phyloP scores from a whole-genome alignment of 2,797 vertebrate species.

The Syncerus caffer region DNA sequence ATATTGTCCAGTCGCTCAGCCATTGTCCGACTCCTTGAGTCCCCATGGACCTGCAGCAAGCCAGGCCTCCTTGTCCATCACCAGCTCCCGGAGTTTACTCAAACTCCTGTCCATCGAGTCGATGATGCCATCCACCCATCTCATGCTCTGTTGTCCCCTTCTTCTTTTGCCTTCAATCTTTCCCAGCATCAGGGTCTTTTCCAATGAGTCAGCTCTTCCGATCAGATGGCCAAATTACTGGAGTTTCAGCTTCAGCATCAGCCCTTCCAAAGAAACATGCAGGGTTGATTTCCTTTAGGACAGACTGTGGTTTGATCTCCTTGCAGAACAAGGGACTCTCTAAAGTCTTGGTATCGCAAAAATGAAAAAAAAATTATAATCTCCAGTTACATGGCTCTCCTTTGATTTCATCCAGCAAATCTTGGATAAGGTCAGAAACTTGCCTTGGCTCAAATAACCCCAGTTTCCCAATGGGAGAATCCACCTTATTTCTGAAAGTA shows the following conservation, averaged over 20 bases:
- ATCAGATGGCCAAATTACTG: background rate
- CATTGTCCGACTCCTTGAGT: rapidly evolving
- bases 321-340: background rate
- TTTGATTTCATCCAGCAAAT: background rate
- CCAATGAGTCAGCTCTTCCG: background rate
- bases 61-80: background rate
- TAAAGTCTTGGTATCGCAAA: background rate
- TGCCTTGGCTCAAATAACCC: background rate
- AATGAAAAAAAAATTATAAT: background rate
- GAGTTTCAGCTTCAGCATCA: background rate
- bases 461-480: background rate
- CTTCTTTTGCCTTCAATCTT: background rate
- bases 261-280: background rate
- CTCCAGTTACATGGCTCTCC: background rate
- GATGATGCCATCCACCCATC: background rate
- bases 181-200: background rate
- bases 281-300: background rate
- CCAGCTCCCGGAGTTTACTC: background rate
- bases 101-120: background rate
- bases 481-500: background rate
- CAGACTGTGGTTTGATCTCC: background rate
- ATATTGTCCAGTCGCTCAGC: background rate
- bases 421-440: background rate
- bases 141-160: background rate
- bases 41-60: background rate